Base-by-base conservation (phyloP, 2,113 vertebrate species). In the Spea multiplicata region DNA sequence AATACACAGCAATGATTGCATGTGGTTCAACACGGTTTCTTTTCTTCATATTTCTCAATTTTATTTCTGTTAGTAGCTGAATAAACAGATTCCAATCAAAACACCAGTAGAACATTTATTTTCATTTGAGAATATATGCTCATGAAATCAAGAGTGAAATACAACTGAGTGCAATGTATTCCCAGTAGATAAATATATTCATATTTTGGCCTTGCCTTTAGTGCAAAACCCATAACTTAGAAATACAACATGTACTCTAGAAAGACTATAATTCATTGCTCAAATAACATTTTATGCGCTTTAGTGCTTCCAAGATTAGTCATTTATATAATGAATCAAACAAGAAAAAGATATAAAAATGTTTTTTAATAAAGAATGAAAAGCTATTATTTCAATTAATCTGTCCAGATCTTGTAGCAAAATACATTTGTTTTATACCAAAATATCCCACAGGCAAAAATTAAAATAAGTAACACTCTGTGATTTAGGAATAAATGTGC, bases 121-220 rank as follows among this genome's bases (percentile, higher is more conserved):
- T 64, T 79, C 50, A 64, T 73, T 72, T 57, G 44, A 46, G n/a
- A 53, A 80, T 72, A 73, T 9, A 79, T 47, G 13, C 68, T 71
- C 69, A 72, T 78, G 71, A 66, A 73, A 65, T 66, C 61, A 73
- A 59, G 61, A 73, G 71, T 57, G 71, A 66, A 73, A 80, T 80
- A 49, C 71, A 68, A 44, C 77, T 62, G 72, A 59, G 73, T 71
- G 59, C 62, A 80, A 47, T 68, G 9, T 59, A 48, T 73, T 67
- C 78, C 52, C 71, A 48, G 52, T 17, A 67, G 64, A 73, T 55
- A 73, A 57, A 74, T 80, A 8, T 55, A 49, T 73, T 80, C 10
- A 9, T 68, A 49, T 80, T 80, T 67, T 67, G 66, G 62, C 62
- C 59, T 44, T 49, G 50, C 10, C 64, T 80, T 8, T 68, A 46